These are phyloP conservation scores for Ahaetulla prasina DNA, from an alignment of 2,113 vertebrate genomes.

Conservation along the genomic window DNA sequence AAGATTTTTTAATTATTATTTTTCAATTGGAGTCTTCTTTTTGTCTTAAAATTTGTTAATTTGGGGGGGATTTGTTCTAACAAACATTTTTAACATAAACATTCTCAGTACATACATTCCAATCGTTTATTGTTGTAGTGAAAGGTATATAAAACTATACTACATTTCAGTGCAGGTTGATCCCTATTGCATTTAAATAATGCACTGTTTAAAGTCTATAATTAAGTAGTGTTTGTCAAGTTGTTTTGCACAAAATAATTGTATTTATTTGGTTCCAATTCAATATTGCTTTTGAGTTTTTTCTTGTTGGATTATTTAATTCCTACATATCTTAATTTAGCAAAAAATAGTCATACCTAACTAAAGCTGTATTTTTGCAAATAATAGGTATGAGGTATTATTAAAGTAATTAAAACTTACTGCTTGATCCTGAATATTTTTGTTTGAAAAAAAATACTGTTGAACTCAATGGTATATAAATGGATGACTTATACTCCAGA, in stretches of 20 bases:
- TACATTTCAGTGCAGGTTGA: neutral
- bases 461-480: neutral
- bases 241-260: neutral
- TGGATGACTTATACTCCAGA: neutral
- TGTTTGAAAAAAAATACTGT: neutral
- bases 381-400: neutral
- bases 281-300: neutral
- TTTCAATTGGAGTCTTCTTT: neutral
- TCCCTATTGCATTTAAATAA: neutral
- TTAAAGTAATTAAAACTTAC: neutral
- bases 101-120: neutral
- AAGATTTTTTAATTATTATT: neutral
- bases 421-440: neutral
- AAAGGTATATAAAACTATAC: neutral
- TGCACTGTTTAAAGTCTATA: neutral
- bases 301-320: neutral
- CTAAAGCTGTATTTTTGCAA: neutral
- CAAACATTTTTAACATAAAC: neutral
- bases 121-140: neutral
- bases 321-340: neutral
- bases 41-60: neutral
- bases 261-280: neutral
- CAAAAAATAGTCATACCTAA: neutral
- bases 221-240: neutral
- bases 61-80: neutral